Percentiles rank a stretch among this genome's conserved stretches.
phyloP scores from a whole-genome alignment of 2,113 vertebrate genomes.

The Rattus rattus region DNA sequence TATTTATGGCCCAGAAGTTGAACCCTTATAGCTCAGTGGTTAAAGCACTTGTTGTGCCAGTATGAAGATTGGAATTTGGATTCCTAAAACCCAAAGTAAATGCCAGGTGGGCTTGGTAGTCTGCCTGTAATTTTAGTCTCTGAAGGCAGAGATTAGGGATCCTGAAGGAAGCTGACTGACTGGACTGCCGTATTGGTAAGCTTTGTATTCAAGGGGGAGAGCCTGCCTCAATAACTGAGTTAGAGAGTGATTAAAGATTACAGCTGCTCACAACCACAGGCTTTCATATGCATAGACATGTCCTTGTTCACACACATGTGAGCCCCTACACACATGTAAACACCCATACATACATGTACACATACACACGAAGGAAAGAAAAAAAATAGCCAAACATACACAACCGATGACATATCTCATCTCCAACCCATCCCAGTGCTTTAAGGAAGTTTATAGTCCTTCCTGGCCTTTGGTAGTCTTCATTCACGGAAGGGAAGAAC shows the following conservation, averaged over 20 bases:
- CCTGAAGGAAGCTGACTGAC: background rate
- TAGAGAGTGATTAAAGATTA: background rate
- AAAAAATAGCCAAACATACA: background rate
- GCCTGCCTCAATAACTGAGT: background rate
- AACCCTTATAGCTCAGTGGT: background rate
- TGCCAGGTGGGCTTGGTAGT: background rate
- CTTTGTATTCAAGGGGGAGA: background rate
- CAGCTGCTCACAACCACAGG: background rate
- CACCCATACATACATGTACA: background rate
- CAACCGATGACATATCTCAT: fast-evolving
- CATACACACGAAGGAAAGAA: background rate
- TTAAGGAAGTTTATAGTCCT: background rate
- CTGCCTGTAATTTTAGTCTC: background rate
- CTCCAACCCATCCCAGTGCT: background rate
- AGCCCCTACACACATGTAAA: background rate
- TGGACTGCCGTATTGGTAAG: background rate
- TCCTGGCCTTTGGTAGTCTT: background rate
- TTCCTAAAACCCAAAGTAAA: background rate
- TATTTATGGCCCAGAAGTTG: background rate
- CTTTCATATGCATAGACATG: background rate
- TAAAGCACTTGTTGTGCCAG: background rate
- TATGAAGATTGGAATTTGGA: background rate
- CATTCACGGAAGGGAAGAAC: background rate
- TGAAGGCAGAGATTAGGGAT: background rate
- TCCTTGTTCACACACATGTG: background rate